Conservation (phyloP, 2,888 invertebrate genomes). For the Ecdyonurus torrentis region DNA sequence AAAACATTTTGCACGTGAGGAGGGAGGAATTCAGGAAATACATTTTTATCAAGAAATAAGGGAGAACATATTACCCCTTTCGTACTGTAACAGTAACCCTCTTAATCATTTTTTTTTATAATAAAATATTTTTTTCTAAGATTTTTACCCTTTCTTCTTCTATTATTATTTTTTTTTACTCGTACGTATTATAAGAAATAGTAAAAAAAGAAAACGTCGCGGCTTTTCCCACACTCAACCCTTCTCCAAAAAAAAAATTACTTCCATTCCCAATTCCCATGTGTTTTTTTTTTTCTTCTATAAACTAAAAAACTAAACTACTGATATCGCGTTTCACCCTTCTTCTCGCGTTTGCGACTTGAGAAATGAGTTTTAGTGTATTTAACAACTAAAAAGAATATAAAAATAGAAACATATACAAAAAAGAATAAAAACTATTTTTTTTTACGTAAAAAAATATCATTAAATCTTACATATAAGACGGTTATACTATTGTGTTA, state of each 20-base stretch:
- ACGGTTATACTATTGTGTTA: too few species aligned
- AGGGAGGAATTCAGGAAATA: neutral
- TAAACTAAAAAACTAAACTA: too few species aligned
- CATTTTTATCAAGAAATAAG: neutral
- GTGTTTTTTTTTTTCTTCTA: neutral
- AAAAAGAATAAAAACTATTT: too few species aligned
- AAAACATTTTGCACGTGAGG: neutral
- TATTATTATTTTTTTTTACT: neutral
- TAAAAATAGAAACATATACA: neutral
- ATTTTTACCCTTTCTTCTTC: neutral
- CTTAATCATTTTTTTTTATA: neutral
- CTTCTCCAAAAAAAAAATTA: neutral
- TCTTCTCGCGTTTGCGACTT: neutral
- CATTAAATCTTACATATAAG: too few species aligned
- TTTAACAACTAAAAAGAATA: neutral
- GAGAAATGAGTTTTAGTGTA: too few species aligned
- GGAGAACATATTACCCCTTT: neutral
- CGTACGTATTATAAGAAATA: neutral
- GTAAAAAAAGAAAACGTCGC: neutral
- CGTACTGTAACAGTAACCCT: neutral
- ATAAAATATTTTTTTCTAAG: neutral
- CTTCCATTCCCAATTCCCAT: too few species aligned
- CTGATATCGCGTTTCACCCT: neutral
- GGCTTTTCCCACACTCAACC: neutral
- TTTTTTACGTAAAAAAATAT: too few species aligned